A percentile compares a stretch with the other conserved stretches of the same genome.
phyloP scores from a whole-genome alignment of 1,140 invertebrate genomes.

The Drosophila willistoni region DNA sequence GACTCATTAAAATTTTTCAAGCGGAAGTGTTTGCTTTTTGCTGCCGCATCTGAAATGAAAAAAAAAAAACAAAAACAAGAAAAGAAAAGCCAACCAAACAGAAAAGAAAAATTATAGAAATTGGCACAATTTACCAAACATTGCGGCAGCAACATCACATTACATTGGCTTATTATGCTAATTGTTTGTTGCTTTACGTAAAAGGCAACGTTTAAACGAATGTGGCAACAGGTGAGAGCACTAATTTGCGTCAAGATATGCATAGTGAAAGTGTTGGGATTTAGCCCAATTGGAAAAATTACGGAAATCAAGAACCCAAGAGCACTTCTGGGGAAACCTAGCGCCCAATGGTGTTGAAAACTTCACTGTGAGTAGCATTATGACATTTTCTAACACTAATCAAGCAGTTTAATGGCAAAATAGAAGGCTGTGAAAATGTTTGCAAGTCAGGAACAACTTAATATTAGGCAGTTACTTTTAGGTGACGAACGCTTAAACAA shows the following conservation, averaged over 20 bases:
- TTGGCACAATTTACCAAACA: conserved; percentile 72
- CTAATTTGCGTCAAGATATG: background rate
- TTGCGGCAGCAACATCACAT: conserved; percentile 48
- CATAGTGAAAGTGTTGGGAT: conserved; percentile 12
- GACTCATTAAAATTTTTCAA: conserved; percentile 2
- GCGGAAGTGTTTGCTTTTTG: background rate
- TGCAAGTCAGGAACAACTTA: no score
- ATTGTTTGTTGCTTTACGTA: conserved; percentile 68
- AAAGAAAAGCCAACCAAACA: conserved; percentile 34
- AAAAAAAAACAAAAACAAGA: conserved; percentile 30
- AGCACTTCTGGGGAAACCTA: no score
- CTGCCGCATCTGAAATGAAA: conserved; percentile 37
- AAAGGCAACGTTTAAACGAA: conserved; percentile 35
- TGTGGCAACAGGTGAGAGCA: conserved; percentile 31
- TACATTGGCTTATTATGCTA: conserved; percentile 63
- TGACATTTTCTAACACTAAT: no score
- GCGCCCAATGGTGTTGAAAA: no score
- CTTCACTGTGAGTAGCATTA: no score
- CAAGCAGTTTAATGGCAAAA: no score
- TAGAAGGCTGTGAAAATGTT: no score
- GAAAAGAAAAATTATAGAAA: conserved; percentile 63
- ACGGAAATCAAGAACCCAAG: background rate
- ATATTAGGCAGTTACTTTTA: no score
- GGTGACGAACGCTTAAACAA: no score
- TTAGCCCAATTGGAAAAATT: no score